Base-by-base conservation (phyloP, 23 tunicate genomes). In the Oikopleura vanhoeffeni region DNA sequence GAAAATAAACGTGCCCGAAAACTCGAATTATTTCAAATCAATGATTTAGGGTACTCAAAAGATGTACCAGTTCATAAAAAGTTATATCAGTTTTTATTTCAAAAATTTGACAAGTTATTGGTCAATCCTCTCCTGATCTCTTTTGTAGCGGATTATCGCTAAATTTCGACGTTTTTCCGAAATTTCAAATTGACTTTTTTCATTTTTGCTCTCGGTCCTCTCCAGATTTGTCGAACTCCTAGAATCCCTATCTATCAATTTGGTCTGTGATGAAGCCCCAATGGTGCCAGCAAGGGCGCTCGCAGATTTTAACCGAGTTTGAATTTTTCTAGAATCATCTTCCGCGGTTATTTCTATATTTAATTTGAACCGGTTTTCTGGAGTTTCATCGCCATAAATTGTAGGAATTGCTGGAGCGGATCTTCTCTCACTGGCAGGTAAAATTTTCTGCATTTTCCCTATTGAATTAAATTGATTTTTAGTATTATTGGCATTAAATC, bases 371-470 rank as follows among this genome's bases (percentile, higher is more conserved):
- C 40, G 86, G 91, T 84, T 90, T 86, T 95, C 88, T 32, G 96
- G 96, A 40, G 86, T 83, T 57, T 95, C 99, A 39, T 95, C 99
- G 0, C 87, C 88, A 41, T 85, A 88, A 41, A 86, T 86, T 35
- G 83, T 58, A 0, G 96, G 96, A 36, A 88, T 86, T 1, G 41
- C 40, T 32, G 96, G 99, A 41, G 89, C 83, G 0, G 85, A 57
- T 49, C 84, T 33, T 1, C 85, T 41, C 57, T 86, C 86, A 3
- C 57, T 83, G 67, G 84, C 83, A 24, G 76, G 42, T 86, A 93
- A 77, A 57, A 41, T 83, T 58, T 41, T 57, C 41, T 95, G 96
- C 1, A 95, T 39, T 40, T 77, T 76, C 41, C 85, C 85, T 64
- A n/a, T n/a, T n/a, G n/a, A n/a, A n/a, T n/a, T n/a, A n/a, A n/a